Evolutionary conservation across 2,113 vertebrate species (phyloP).

Genomic region (Tupaia chinensis): DNA sequence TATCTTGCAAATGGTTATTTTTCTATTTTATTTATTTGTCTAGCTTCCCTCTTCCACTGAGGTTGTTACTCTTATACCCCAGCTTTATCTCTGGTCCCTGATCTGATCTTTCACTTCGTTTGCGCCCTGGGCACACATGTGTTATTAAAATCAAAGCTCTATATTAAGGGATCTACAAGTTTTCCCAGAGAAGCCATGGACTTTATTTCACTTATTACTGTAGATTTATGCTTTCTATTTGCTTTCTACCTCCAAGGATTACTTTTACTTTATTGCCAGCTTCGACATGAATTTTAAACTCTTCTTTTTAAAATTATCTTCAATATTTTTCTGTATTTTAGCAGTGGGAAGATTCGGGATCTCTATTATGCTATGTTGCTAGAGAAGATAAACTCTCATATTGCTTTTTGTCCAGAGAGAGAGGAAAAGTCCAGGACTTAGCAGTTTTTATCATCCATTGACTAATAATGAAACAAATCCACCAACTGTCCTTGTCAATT

Average conservation of each 20-base stretch:
- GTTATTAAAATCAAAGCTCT: slow-evolving; percentile 75
- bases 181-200: slow-evolving; percentile 61
- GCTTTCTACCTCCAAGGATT: slow-evolving; percentile 64
- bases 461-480: not conserved
- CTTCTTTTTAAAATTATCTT: slow-evolving; percentile 57
- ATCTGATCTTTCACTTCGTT: slow-evolving; percentile 57
- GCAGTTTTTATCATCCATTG: not conserved
- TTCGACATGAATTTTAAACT: slow-evolving; percentile 66
- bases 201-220: slow-evolving; percentile 73
- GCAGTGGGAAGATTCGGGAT: not conserved
- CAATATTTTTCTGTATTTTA: slow-evolving; percentile 26
- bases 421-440: not conserved
- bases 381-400: not conserved
- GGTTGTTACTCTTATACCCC: not conserved
- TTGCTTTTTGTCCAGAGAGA: not conserved
- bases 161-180: slow-evolving; percentile 64
- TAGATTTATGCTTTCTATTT: slow-evolving; percentile 74
- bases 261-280: slow-evolving; percentile 64
- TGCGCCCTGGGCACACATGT: not conserved
- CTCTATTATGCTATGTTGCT: not conserved
- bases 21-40: slow-evolving; percentile 45
- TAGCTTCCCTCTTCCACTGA: not conserved
- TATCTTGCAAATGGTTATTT: not conserved
- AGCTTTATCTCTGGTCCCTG: not conserved
- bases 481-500: not conserved